These are phyloP conservation scores for Nixonia krombeini DNA, from an alignment of 1,140 invertebrate genomes.

Conservation along the genomic window DNA sequence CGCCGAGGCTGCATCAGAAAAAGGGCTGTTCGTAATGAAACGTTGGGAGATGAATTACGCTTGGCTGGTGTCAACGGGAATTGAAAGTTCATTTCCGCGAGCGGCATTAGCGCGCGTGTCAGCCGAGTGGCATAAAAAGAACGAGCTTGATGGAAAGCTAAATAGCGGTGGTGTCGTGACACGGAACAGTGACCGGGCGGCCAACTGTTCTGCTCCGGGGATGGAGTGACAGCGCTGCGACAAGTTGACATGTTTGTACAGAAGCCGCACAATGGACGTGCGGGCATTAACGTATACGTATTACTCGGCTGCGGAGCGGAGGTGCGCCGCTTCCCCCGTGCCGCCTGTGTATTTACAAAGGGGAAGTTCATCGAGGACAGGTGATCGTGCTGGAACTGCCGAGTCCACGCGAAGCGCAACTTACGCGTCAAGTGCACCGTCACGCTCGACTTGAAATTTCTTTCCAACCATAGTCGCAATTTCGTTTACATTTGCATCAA, in stretches of 20 bases:
- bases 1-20: not conserved
- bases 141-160: conserved; percentile 61
- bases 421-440: conserved; percentile 6
- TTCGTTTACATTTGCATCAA: no score
- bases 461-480: no score
- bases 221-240: conserved; percentile 59
- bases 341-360: conserved; percentile 24
- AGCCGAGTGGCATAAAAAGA: conserved; percentile 58
- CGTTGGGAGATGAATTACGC: conserved; percentile 5
- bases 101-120: conserved; percentile 39
- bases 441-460: no score
- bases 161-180: conserved; percentile 59
- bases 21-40: not conserved
- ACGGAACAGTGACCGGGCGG: conserved; percentile 53
- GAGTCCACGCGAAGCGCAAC: conserved; percentile 5
- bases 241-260: conserved; percentile 67
- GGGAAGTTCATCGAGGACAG: conserved; percentile 50
- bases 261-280: conserved; percentile 57
- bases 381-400: conserved; percentile 32
- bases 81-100: conserved; percentile 49
- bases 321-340: conserved; percentile 15
- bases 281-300: conserved; percentile 45
- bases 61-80: conserved; percentile 10
- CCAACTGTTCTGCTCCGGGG: conserved; percentile 46
- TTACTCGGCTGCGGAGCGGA: conserved; percentile 33